Conservation (phyloP, 1,140 invertebrate genomes). For the Drosophila ohnishii region DNA sequence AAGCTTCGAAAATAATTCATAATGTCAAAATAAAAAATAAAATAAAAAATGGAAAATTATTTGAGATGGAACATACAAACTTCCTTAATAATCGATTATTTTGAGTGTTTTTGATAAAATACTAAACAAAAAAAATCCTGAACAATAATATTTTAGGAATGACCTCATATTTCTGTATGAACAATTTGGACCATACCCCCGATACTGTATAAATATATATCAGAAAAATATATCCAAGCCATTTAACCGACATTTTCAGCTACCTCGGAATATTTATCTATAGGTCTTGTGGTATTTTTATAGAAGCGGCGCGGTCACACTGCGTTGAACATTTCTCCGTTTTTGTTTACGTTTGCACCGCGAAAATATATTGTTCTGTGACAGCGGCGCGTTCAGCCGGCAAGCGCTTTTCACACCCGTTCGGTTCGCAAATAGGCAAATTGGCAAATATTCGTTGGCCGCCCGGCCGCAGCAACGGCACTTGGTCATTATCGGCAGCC, state of each 20-base stretch:
- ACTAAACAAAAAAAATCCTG: too few species aligned
- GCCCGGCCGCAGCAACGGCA: slow-evolving; percentile 13
- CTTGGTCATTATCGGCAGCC: slow-evolving; percentile 57
- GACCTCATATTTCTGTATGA: too few species aligned
- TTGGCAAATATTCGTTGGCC: background rate
- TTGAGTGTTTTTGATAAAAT: too few species aligned
- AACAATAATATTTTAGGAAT: too few species aligned
- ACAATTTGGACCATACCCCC: background rate
- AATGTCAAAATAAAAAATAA: too few species aligned
- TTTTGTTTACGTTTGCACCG: slow-evolving; percentile 72
- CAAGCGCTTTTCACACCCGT: background rate
- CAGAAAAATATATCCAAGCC: background rate
- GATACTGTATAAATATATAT: too few species aligned
- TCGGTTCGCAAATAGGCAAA: background rate
- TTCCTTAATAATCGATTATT: too few species aligned
- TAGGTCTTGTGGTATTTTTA: background rate
- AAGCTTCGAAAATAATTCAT: too few species aligned
- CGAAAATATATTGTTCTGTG: slow-evolving; percentile 27
- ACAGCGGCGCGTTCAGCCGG: slow-evolving; percentile 23
- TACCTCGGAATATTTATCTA: background rate
- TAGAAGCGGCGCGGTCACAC: background rate
- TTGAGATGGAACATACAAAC: too few species aligned
- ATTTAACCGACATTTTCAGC: background rate
- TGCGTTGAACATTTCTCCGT: slow-evolving; percentile 28
- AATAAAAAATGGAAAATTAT: too few species aligned